A percentile compares a stretch with the other conserved stretches of the same genome.
Conservation (phyloP, 2,113 vertebrate genomes). For the Pygathrix nemaeus region DNA sequence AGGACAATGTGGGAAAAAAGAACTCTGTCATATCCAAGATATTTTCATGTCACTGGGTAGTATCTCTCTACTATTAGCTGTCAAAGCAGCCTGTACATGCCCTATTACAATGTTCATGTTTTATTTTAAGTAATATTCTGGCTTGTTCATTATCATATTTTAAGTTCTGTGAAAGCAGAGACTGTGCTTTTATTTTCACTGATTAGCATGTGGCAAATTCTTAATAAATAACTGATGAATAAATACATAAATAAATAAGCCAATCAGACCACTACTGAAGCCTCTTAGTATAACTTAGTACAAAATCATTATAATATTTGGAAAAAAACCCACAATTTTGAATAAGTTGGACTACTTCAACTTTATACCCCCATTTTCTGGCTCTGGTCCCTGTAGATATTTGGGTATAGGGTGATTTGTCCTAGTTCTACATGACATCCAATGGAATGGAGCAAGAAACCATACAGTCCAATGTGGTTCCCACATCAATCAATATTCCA, state of each 20-base stretch:
- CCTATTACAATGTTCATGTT: background rate
- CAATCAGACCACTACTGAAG: background rate
- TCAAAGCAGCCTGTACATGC: background rate
- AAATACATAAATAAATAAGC: background rate
- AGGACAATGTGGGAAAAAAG: background rate
- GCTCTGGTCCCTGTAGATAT: background rate
- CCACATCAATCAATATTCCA: background rate
- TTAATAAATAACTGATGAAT: background rate
- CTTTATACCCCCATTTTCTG: background rate
- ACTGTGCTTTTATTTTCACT: background rate
- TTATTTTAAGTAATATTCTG: background rate
- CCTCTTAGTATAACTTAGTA: background rate
- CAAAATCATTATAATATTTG: background rate
- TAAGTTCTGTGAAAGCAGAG: background rate
- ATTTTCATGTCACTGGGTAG: background rate
- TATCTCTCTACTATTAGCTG: background rate
- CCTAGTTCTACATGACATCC: background rate
- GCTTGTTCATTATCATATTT: background rate
- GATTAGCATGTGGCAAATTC: background rate
- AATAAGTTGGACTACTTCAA: background rate
- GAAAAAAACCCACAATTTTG: background rate
- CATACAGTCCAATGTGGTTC: background rate
- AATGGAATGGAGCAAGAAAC: background rate
- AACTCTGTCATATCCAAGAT: background rate
- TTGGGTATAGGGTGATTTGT: background rate